Conservation (phyloP, 2,113 vertebrate species). For the Megaleporinus macrocephalus region DNA sequence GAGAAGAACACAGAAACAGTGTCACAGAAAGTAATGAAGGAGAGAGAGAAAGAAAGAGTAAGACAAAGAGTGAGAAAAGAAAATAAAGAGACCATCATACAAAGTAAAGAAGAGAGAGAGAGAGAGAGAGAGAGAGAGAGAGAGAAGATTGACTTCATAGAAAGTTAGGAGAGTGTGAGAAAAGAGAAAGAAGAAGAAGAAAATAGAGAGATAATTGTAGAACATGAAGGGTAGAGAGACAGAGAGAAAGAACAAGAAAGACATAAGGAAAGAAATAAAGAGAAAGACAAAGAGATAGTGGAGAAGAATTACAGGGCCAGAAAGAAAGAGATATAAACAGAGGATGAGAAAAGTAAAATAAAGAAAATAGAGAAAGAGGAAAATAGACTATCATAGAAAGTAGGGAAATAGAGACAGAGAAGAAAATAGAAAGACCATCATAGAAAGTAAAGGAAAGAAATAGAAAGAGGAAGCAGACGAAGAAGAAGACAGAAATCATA, state of each 20-base stretch:
- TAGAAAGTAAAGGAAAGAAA: too few species aligned
- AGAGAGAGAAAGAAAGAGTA: too few species aligned
- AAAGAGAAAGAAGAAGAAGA: not conserved
- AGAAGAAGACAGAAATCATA: too few species aligned
- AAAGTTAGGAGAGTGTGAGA: slow-evolving; percentile 8
- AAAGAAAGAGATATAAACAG: not conserved
- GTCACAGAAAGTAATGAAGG: too few species aligned
- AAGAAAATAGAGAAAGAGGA: too few species aligned
- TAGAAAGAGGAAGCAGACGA: too few species aligned
- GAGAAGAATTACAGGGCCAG: slow-evolving; percentile 3
- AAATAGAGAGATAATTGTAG: slow-evolving; percentile 45
- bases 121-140: not conserved
- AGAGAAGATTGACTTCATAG: not conserved
- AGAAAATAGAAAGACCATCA: too few species aligned
- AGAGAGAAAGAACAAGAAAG: slow-evolving; percentile 36
- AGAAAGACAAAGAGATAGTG: not conserved
- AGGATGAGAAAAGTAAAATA: not conserved
- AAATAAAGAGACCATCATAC: too few species aligned
- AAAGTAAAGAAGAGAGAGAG: not conserved
- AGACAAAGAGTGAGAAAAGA: too few species aligned
- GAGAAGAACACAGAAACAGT: too few species aligned
- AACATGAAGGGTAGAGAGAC: not conserved
- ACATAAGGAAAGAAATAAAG: not conserved
- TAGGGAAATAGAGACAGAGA: too few species aligned
- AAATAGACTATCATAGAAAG: too few species aligned